phyloP scores from a whole-genome alignment of 1,140 invertebrate species.

The Holotrichia oblita region DNA sequence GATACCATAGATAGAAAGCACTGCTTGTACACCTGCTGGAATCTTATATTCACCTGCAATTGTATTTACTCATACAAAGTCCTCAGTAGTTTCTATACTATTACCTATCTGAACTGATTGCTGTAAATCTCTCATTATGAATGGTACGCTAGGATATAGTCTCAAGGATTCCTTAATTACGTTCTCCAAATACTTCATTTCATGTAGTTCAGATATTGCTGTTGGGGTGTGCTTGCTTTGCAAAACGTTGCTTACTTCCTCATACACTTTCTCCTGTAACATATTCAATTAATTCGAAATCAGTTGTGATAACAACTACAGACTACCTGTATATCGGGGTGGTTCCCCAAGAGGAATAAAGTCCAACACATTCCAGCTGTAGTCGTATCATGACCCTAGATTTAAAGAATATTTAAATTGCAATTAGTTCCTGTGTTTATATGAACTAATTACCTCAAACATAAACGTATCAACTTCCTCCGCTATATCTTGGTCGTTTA shows the following conservation, averaged over 20 bases:
- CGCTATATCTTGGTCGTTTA: neutral
- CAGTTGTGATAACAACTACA: neutral
- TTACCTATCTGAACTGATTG: conserved; percentile 66
- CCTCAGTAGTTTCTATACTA: neutral
- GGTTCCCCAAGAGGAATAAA: conserved; percentile 65
- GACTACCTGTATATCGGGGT: conserved; percentile 55
- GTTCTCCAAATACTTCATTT: conserved; percentile 73
- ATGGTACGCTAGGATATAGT: conserved; percentile 74
- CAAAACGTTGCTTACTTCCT: conserved; percentile 61
- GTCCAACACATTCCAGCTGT: conserved; percentile 64
- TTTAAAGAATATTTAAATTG: neutral
- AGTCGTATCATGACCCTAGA: neutral
- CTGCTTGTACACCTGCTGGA: neutral
- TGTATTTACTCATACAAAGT: neutral
- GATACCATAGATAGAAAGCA: conserved; percentile 45
- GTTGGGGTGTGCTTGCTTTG: conserved; percentile 17
- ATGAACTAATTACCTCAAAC: neutral
- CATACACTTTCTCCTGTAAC: conserved; percentile 66
- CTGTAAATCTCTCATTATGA: conserved; percentile 67
- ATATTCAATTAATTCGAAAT: neutral
- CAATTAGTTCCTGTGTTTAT: neutral
- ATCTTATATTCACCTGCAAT: conserved; percentile 24
- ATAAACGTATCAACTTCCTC: conserved; percentile 22
- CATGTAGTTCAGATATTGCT: conserved; percentile 66
- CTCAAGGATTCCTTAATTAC: conserved; percentile 73